Percentiles rank a stretch among this genome's conserved stretches.
Conservation (phyloP, 1,140 invertebrate genomes). For the Aporrectodea caliginosa region DNA sequence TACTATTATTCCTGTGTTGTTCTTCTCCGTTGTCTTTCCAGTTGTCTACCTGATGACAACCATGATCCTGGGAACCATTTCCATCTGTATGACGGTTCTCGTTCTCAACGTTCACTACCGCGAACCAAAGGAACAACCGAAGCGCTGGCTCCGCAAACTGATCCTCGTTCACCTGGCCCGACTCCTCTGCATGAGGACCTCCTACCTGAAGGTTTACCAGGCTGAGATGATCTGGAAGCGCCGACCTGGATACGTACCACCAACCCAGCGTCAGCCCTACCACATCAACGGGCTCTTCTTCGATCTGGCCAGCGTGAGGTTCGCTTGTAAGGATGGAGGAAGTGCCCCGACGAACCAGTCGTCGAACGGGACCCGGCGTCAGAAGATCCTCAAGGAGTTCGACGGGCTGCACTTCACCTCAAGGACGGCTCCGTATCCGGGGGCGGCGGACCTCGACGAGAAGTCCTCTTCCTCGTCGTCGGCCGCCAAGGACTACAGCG, state of each 20-base stretch:
- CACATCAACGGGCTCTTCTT: neutral
- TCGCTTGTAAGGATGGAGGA: neutral
- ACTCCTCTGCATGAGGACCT: constrained; percentile 15
- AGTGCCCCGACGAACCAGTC: neutral
- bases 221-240: neutral
- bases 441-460: neutral
- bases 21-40: neutral
- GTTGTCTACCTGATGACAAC: constrained; percentile 31
- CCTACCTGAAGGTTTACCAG: neutral
- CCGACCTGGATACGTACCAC: neutral
- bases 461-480: neutral
- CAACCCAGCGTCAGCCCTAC: neutral
- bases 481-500: neutral
- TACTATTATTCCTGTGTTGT: neutral
- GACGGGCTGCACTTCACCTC: neutral
- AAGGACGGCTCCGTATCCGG: neutral
- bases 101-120: constrained; percentile 31
- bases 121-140: neutral
- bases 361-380: neutral
- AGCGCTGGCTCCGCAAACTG: constrained; percentile 8
- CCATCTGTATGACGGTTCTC: constrained; percentile 31
- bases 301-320: neutral
- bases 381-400: neutral
- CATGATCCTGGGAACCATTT: constrained; percentile 30
- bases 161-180: constrained; percentile 17